Percentiles rank a stretch among this genome's conserved stretches.
phyloP scores from a whole-genome alignment of 1,140 invertebrate genomes.

The Drosophila miranda region DNA sequence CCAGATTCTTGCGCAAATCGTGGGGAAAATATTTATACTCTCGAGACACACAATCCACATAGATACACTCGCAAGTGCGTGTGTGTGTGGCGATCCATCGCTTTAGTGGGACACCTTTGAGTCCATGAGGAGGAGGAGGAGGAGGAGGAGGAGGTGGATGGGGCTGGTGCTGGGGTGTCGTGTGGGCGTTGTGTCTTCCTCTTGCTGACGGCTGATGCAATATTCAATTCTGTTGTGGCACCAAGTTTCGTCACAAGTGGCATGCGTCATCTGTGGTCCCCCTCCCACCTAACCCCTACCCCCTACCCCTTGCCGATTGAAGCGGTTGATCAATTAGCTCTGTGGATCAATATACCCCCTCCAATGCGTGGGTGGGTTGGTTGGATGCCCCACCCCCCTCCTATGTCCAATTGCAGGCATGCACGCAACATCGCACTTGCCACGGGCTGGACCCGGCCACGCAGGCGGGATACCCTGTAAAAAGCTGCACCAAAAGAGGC shows the following conservation, averaged over 20 bases:
- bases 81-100: too few species aligned
- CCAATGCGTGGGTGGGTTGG: slow-evolving; percentile 26
- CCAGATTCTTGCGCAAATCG: slow-evolving; percentile 21
- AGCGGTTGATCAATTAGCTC: slow-evolving; percentile 42
- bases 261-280: slow-evolving; percentile 25
- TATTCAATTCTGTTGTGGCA: neutral
- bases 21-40: slow-evolving; percentile 27
- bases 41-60: slow-evolving; percentile 6
- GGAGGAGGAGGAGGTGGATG: too few species aligned
- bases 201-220: slow-evolving; percentile 13
- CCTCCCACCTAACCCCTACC: too few species aligned
- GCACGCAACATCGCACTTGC: neutral
- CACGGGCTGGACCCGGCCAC: neutral
- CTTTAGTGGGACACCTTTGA: slow-evolving; percentile 39
- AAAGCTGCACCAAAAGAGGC: too few species aligned
- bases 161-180: neutral
- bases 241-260: slow-evolving; percentile 39
- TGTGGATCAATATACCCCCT: slow-evolving; percentile 26
- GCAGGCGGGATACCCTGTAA: neutral
- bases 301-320: slow-evolving; percentile 10
- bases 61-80: slow-evolving; percentile 1
- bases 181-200: slow-evolving; percentile 16
- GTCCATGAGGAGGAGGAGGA: too few species aligned
- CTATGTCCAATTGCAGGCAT: slow-evolving; percentile 18
- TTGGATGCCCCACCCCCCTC: neutral